Evolutionary conservation across 2,113 vertebrate species (phyloP).

Genomic region (Paedocypris sp.): DNA sequence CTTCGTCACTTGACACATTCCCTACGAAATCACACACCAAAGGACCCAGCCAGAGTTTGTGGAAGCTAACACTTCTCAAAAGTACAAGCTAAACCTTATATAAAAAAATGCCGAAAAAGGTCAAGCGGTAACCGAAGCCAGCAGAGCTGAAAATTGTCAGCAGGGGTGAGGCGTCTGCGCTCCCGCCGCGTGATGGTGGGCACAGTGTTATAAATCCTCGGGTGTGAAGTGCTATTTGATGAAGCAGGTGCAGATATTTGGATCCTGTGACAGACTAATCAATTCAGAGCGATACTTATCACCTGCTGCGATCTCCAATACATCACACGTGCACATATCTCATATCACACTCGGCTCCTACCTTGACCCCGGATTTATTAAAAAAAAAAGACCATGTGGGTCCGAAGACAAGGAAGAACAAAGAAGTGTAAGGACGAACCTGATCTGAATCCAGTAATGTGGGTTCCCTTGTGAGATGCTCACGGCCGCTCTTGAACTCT

Average conservation of each 20-base stretch:
- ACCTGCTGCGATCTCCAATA: constrained; percentile 2
- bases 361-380: not conserved
- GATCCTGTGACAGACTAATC: constrained; percentile 23
- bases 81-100: no score
- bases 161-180: not conserved
- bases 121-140: no score
- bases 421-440: no score
- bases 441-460: no score
- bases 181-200: not conserved
- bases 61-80: no score
- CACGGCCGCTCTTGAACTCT: not conserved
- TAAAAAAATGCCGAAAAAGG: no score
- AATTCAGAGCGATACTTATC: constrained; percentile 25
- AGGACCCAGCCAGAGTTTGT: no score
- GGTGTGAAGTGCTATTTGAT: not conserved
- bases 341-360: not conserved
- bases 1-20: no score
- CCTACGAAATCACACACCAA: no score
- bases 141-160: no score
- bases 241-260: constrained; percentile 18
- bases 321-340: not conserved
- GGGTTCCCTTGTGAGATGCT: not conserved
- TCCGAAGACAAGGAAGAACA: no score
- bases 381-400: no score
- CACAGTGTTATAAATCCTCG: constrained; percentile 6